Evolutionary conservation across 2,888 invertebrate genomes (phyloP).

Genomic region (Abrostola tripartita): DNA sequence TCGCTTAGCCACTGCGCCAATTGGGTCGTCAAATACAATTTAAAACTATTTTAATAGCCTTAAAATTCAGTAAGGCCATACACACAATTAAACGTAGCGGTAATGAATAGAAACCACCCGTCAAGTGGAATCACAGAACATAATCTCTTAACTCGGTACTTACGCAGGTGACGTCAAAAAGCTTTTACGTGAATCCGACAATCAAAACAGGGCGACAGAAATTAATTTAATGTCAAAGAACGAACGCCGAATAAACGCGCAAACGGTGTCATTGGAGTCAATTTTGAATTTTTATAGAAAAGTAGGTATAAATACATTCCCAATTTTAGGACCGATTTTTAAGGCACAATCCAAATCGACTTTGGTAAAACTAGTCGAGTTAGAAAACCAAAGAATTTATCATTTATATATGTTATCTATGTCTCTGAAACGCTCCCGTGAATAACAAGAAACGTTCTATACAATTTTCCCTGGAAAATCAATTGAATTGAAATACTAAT

Average conservation of each 20-base stretch:
- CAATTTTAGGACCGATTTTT: no score
- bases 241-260: conserved; percentile 6
- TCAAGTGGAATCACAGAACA: conserved; percentile 24
- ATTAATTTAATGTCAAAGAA: conserved; percentile 17
- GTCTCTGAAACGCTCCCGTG: no score
- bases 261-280: conserved; percentile 1
- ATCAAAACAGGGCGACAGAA: conserved; percentile 27
- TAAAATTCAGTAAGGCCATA: background rate
- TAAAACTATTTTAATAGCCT: background rate
- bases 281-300: background rate
- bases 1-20: no score
- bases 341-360: no score
- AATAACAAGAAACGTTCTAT: no score
- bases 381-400: no score
- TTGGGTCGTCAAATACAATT: no score
- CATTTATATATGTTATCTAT: no score
- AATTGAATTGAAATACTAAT: no score
- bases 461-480: no score
- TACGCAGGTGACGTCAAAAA: conserved; percentile 23
- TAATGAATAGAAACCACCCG: conserved; percentile 26
- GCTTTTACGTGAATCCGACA: conserved; percentile 34
- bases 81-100: conserved; percentile 8
- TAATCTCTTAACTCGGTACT: conserved; percentile 5
- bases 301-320: no score
- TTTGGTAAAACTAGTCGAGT: no score